Conservation (phyloP, 2,888 invertebrate species). For the Emesis castigata region DNA sequence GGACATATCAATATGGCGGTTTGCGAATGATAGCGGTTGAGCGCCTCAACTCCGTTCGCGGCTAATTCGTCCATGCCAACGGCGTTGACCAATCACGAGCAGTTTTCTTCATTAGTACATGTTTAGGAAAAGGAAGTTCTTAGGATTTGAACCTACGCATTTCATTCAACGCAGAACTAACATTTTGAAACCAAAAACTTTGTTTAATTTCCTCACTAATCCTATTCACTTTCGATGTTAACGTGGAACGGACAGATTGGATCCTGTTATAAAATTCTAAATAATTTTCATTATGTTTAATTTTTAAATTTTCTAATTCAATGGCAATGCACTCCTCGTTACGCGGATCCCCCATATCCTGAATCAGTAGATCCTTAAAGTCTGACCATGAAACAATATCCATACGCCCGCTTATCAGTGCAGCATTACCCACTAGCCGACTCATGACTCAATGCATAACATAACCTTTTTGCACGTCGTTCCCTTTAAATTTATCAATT, state of each 20-base stretch:
- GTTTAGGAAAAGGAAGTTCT: no score
- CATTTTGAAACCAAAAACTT: no score
- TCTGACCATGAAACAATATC: background rate
- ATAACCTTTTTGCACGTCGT: slow-evolving; percentile 15
- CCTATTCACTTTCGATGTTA: slow-evolving; percentile 15
- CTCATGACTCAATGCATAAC: slow-evolving; percentile 8
- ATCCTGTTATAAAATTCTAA: slow-evolving; percentile 23
- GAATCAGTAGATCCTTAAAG: background rate
- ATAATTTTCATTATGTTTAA: slow-evolving; percentile 15
- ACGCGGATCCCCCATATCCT: slow-evolving; percentile 5
- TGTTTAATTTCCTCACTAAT: no score
- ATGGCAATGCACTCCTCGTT: slow-evolving; percentile 24
- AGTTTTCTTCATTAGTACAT: no score
- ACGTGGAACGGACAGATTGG: slow-evolving; percentile 13
- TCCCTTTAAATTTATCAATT: slow-evolving; percentile 15
- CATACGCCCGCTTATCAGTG: background rate
- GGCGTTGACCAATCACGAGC: no score
- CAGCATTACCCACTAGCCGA: background rate
- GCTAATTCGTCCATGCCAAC: no score
- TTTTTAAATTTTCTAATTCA: slow-evolving; percentile 12
- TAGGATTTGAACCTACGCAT: no score
- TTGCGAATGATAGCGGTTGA: no score
- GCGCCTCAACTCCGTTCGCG: no score
- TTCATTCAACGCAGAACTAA: no score
- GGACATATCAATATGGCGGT: no score